Conservation (phyloP, 2,888 invertebrate species). For the Gymnocheta viridis region DNA sequence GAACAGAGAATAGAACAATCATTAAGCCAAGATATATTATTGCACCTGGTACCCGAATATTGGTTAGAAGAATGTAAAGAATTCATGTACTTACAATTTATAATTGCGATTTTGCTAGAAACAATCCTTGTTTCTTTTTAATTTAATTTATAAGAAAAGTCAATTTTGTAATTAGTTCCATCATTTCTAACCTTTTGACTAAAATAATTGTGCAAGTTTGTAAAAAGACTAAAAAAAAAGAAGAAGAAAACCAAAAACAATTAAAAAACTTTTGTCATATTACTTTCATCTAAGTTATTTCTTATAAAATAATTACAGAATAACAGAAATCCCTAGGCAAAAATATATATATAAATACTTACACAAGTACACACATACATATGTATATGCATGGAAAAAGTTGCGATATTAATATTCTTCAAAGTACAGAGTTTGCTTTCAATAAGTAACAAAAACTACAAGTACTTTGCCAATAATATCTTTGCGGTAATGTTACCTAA, state of each 20-base stretch:
- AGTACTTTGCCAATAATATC: conserved; percentile 39
- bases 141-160: conserved; percentile 21
- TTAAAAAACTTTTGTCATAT: conserved; percentile 60
- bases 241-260: conserved; percentile 38
- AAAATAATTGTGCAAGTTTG: conserved; percentile 18
- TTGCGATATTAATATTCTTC: conserved; percentile 1
- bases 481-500: conserved; percentile 31
- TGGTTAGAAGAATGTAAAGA: not conserved
- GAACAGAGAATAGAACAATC: no score
- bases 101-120: not conserved
- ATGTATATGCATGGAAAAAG: not conserved
- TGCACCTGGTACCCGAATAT: no score
- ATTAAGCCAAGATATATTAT: no score
- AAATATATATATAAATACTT: not conserved
- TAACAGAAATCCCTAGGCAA: conserved; percentile 36
- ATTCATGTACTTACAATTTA: not conserved
- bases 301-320: conserved; percentile 56
- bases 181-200: conserved; percentile 4
- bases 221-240: not conserved
- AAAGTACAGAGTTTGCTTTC: conserved; percentile 18
- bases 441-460: conserved; percentile 12
- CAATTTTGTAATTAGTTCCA: conserved; percentile 16
- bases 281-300: conserved; percentile 30
- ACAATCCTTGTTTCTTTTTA: not conserved
- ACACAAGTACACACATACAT: not conserved